These are phyloP conservation scores for Dendroctonus valens DNA, from an alignment of 1,140 invertebrate genomes.

Conservation along the genomic window DNA sequence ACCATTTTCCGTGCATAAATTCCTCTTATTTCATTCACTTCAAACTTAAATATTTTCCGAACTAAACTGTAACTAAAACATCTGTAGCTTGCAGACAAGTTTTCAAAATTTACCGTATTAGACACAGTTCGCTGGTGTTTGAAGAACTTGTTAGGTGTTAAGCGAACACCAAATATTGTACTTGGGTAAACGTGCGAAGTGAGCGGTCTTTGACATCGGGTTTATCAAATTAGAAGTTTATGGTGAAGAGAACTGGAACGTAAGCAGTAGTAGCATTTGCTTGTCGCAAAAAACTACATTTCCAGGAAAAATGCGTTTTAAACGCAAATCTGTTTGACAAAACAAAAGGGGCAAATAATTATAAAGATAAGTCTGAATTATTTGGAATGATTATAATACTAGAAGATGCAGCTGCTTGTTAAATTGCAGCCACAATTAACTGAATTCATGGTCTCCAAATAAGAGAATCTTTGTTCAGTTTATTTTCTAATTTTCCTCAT, in stretches of 20 bases:
- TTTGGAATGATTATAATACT: no score
- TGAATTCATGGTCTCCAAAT: no score
- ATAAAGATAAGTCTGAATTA: no score
- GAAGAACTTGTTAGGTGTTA: constrained; percentile 19
- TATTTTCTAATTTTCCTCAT: no score
- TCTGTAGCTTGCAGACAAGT: neutral
- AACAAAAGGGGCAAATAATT: no score
- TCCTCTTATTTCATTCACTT: neutral
- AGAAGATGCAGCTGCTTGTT: no score
- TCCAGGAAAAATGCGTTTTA: no score
- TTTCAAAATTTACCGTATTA: constrained; percentile 20
- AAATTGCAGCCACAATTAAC: no score
- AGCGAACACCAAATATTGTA: constrained; percentile 17
- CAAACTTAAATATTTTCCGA: constrained; percentile 4
- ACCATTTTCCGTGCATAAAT: constrained; percentile 12
- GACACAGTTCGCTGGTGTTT: constrained; percentile 14
- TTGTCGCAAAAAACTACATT: no score
- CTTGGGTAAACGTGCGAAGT: neutral
- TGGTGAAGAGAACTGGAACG: neutral
- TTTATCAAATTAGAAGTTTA: constrained; percentile 18
- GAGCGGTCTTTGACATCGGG: constrained; percentile 13
- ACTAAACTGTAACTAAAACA: constrained; percentile 12
- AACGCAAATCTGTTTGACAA: no score
- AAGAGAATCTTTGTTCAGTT: no score
- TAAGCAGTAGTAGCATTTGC: no score